phyloP scores from a whole-genome alignment of 2,797 vertebrate species.

The Myotis findleyi region DNA sequence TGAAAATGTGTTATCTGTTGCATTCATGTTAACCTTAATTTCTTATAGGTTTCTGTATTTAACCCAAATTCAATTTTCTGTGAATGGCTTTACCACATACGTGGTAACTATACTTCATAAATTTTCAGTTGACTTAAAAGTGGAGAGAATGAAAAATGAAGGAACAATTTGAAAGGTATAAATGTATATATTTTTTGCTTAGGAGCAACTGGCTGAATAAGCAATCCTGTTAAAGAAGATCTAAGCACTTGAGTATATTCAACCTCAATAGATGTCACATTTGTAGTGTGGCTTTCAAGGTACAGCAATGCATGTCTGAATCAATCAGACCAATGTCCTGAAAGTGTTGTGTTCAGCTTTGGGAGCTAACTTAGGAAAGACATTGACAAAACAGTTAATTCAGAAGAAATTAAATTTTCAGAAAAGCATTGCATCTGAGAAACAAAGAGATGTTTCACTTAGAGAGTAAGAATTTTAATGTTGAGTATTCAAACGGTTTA shows the following conservation, averaged over 20 bases:
- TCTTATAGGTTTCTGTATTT: background rate
- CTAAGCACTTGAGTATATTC: background rate
- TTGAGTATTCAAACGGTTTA: background rate
- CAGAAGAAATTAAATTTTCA: conserved; percentile 34
- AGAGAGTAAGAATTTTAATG: background rate
- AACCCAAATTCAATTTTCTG: background rate
- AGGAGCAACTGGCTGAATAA: background rate
- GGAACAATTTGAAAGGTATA: background rate
- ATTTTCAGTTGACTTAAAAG: background rate
- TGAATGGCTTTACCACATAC: background rate
- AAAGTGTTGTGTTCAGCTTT: background rate
- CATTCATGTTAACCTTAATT: background rate
- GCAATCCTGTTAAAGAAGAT: background rate
- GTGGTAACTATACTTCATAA: background rate
- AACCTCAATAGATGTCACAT: background rate
- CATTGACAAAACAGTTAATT: background rate
- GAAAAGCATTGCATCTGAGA: background rate
- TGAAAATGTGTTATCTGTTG: background rate
- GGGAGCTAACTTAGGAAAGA: background rate
- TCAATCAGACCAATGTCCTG: background rate
- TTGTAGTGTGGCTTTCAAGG: background rate
- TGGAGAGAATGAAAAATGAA: background rate
- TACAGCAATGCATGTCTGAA: background rate
- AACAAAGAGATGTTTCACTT: background rate
- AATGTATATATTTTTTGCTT: background rate